These are phyloP conservation scores for Ancistrus triradiatus DNA, from an alignment of 2,113 vertebrate genomes.

Conservation along the genomic window DNA sequence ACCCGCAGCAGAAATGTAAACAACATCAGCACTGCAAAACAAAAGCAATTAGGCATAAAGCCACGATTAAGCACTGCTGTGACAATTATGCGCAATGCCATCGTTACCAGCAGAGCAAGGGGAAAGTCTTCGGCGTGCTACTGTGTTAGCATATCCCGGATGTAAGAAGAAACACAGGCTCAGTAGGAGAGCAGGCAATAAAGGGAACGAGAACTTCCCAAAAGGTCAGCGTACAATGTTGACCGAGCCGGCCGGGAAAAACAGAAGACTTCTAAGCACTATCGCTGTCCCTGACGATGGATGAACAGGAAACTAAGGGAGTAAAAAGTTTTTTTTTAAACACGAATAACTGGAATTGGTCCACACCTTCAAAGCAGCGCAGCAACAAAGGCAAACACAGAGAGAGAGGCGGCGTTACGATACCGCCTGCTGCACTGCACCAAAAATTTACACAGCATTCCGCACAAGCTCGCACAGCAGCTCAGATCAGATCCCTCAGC, in stretches of 20 bases:
- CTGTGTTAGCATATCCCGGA: conserved; percentile 2
- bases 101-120: conserved; percentile 19
- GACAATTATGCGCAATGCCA: conserved; percentile 20
- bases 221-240: conserved; percentile 57
- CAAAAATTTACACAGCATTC: conserved; percentile 79
- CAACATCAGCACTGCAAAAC: conserved; percentile 28
- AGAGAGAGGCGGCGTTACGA: conserved; percentile 75
- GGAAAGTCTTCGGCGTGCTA: background rate
- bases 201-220: conserved; percentile 45
- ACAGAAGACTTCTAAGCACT: conserved; percentile 52
- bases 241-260: conserved; percentile 54
- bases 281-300: conserved; percentile 50
- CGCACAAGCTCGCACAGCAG: conserved; percentile 67
- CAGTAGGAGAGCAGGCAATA: conserved; percentile 35
- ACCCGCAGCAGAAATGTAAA: conserved; percentile 26
- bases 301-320: conserved; percentile 55
- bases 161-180: conserved; percentile 26
- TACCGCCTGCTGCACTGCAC: conserved; percentile 91
- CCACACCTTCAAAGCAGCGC: conserved; percentile 58
- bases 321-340: conserved; percentile 52
- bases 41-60: conserved; percentile 44
- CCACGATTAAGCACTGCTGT: conserved; percentile 36
- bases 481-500: conserved; percentile 54
- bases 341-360: conserved; percentile 67
- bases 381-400: conserved; percentile 57